These are phyloP conservation scores for Epicauta chinensis DNA, from an alignment of 1,140 invertebrate species.

Conservation along the genomic window DNA sequence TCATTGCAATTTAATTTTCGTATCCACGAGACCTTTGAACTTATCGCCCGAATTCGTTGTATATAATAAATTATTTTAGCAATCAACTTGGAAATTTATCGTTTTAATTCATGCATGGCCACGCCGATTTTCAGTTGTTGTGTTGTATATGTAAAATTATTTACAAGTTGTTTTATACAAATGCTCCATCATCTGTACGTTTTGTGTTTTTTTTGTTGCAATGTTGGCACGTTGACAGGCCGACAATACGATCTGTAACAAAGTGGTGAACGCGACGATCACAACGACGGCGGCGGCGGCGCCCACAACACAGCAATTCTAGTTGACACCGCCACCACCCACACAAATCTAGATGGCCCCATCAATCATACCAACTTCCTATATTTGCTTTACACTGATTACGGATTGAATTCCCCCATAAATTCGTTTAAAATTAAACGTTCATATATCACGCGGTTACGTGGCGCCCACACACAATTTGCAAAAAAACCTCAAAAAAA, in stretches of 20 bases:
- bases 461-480: slow-evolving; percentile 24
- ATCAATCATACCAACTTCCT: slow-evolving; percentile 19
- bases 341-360: no score
- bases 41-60: slow-evolving; percentile 2
- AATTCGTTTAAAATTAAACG: slow-evolving; percentile 26
- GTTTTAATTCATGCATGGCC: slow-evolving; percentile 5
- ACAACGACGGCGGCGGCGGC: slow-evolving; percentile 8
- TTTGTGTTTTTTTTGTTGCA: no score
- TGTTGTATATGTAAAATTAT: no score
- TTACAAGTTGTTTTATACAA: no score
- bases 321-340: slow-evolving; percentile 12
- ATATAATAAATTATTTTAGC: slow-evolving; percentile 5
- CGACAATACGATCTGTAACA: slow-evolving; percentile 14
- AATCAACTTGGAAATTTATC: slow-evolving; percentile 4
- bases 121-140: slow-evolving; percentile 1
- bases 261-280: slow-evolving; percentile 7
- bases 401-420: slow-evolving; percentile 18
- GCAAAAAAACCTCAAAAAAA: slow-evolving; percentile 14
- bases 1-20: slow-evolving; percentile 8
- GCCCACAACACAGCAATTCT: slow-evolving; percentile 17
- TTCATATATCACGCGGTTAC: slow-evolving; percentile 23
- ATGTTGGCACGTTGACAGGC: slow-evolving; percentile 16
- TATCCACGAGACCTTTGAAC: slow-evolving; percentile 7
- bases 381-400: slow-evolving; percentile 4
- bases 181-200: no score